A percentile compares a stretch with the other conserved stretches of the same genome.
Evolutionary conservation across 2,113 vertebrate species (phyloP).

Genomic region (Rhinoderma darwinii): DNA sequence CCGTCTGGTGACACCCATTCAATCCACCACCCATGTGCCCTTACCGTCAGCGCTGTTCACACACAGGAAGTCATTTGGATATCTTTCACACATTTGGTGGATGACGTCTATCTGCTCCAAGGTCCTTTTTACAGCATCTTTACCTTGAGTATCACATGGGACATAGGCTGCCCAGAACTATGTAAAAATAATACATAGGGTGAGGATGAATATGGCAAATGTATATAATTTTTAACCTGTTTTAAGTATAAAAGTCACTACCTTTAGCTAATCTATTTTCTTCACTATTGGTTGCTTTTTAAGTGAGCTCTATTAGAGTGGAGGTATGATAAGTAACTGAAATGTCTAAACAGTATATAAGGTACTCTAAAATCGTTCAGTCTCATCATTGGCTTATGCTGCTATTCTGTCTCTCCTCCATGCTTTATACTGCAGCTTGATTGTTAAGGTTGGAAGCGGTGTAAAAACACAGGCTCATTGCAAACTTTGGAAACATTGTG

Average conservation of each 20-base stretch:
- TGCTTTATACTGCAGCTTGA: not conserved
- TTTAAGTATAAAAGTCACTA: no score
- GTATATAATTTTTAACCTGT: not conserved
- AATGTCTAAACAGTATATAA: no score
- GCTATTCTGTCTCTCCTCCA: not conserved
- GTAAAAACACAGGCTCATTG: no score
- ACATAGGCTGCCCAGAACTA: constrained; percentile 93
- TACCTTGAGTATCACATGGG: constrained; percentile 86
- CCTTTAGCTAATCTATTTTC: not conserved
- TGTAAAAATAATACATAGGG: not conserved
- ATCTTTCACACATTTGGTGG: constrained; percentile 84
- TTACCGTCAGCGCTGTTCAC: constrained; percentile 76
- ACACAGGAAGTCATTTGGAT: constrained; percentile 80
- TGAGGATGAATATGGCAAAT: not conserved
- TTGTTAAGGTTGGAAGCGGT: no score
- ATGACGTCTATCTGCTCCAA: constrained; percentile 94
- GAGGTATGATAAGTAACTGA: no score
- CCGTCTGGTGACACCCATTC: not conserved
- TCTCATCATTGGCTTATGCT: not conserved
- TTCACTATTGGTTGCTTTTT: no score
- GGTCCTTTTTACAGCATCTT: constrained; percentile 85
- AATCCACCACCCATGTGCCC: not conserved
- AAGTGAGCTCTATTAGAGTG: no score
- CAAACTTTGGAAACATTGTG: no score
- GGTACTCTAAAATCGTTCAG: not conserved